Evolutionary conservation across 2,797 vertebrate genomes (phyloP), one percentile per base, ranked within the genome.

Genomic region (Scleropages formosus): DNA sequence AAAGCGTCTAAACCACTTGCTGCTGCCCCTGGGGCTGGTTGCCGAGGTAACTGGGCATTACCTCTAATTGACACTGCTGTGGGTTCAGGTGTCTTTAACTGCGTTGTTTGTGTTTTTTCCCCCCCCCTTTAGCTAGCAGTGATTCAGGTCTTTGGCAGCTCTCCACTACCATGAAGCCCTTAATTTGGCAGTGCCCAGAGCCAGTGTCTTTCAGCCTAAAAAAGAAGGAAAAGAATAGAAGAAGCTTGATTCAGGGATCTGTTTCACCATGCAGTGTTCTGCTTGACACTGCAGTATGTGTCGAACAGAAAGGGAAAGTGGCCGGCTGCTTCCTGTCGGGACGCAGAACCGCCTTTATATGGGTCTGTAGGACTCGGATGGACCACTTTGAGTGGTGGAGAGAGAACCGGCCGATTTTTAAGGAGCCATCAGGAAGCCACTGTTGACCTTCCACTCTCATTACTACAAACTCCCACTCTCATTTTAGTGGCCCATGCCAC

Each of bases 21-120:
- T 79, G 86, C 80, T 86, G 78, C 79, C 69, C 51, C 69, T n/a
- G 51, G 84, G 85, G 81, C 82, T 85, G 83, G 89, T 92, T 89
- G 86, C 90, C 87, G 87, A 87, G 87, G 89, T 85, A 91, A 92
- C 90, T 84, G 86, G 86, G 84, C 78, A 90, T 90, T 87, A 88
- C 88, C 82, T 88, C 87, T 91, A 91, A 90, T 89, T 92, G 89
- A 89, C 88, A 87, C 85, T 82, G 82, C 88, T 83, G 86, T 85
- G 87, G 83, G 86, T 91, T 92, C 87, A 91, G 88, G 90, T 91
- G 88, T 90, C 89, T 89, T 89, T 87, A 84, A 81, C 87, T 87
- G 84, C 84, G 80, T 87, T 81, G 78, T 84, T 83, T 84, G 81
- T 75, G 83, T 77, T 81, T 70, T 82, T 56, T 26, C 22, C 64